Conservation (phyloP, 2,113 vertebrate species). For the Cyphomyrus discorhynchus region DNA sequence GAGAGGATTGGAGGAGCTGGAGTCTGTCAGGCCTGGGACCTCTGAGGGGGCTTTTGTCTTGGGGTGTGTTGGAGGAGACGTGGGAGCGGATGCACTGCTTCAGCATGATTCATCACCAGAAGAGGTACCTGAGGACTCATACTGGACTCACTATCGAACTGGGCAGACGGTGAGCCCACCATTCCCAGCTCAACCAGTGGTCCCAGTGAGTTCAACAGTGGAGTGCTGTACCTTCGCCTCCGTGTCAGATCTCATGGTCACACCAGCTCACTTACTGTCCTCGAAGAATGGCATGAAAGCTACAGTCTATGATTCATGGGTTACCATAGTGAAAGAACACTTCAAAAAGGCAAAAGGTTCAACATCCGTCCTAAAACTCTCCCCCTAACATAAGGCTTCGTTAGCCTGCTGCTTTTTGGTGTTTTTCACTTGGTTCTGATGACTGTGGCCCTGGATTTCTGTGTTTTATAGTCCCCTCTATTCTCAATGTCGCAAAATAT, state of each 20-base stretch:
- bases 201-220: not conserved
- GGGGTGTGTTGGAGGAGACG: not conserved
- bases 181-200: not conserved
- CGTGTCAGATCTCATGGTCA: not conserved
- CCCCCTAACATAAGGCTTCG: not conserved
- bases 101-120: not conserved
- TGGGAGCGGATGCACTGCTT: not conserved
- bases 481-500: not conserved
- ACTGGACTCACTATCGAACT: not conserved
- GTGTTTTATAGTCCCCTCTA: not conserved
- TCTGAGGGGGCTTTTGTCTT: constrained; percentile 26
- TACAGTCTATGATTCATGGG: not conserved
- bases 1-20: constrained; percentile 37
- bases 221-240: not conserved
- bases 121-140: not conserved
- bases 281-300: not conserved
- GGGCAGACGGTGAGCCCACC: not conserved
- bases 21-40: constrained; percentile 59
- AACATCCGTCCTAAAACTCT: not conserved
- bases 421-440: not conserved
- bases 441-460: not conserved
- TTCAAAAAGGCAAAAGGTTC: not conserved
- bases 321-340: not conserved
- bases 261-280: not conserved
- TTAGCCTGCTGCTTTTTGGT: not conserved